phyloP scores from a whole-genome alignment of 2,888 invertebrate genomes.

The Parthenolecanium corni region DNA sequence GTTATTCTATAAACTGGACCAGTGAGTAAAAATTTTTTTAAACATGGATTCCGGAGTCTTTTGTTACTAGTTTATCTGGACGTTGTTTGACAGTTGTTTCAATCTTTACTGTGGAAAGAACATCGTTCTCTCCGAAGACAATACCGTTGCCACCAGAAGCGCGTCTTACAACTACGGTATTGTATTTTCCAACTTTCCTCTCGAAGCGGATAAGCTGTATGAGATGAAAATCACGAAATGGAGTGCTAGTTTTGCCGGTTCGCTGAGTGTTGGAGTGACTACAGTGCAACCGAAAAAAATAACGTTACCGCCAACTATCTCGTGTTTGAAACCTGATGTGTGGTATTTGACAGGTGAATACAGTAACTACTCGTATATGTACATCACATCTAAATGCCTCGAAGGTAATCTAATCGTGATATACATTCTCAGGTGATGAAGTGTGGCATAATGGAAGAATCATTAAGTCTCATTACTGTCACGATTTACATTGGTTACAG shows the following conservation, averaged over 20 bases:
- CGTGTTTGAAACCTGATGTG: slow-evolving; percentile 25
- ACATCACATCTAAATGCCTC: too few relatives aligned
- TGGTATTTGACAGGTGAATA: slow-evolving; percentile 30
- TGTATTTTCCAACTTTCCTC: slow-evolving; percentile 58
- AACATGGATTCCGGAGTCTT: not conserved
- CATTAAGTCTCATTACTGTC: slow-evolving; percentile 56
- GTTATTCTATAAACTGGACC: slow-evolving; percentile 2
- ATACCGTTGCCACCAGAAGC: slow-evolving; percentile 51
- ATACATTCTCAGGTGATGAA: slow-evolving; percentile 48
- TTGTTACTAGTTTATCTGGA: not conserved
- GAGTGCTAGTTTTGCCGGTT: slow-evolving; percentile 55
- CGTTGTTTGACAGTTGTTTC: slow-evolving; percentile 1
- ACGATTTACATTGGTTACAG: slow-evolving; percentile 67
- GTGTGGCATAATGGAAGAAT: slow-evolving; percentile 54
- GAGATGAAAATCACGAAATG: slow-evolving; percentile 55
- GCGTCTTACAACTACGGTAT: slow-evolving; percentile 49
- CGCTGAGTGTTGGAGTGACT: slow-evolving; percentile 67
- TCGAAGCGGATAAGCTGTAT: slow-evolving; percentile 64
- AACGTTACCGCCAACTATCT: slow-evolving; percentile 24
- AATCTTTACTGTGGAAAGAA: slow-evolving; percentile 48
- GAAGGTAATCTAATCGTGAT: not conserved
- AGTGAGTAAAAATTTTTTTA: not conserved
- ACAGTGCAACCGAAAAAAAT: slow-evolving; percentile 49
- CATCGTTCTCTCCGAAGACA: slow-evolving; percentile 54
- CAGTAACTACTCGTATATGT: not conserved